Conservation (phyloP, 2,797 vertebrate species). For the Ptychobarbus kaznakovi region DNA sequence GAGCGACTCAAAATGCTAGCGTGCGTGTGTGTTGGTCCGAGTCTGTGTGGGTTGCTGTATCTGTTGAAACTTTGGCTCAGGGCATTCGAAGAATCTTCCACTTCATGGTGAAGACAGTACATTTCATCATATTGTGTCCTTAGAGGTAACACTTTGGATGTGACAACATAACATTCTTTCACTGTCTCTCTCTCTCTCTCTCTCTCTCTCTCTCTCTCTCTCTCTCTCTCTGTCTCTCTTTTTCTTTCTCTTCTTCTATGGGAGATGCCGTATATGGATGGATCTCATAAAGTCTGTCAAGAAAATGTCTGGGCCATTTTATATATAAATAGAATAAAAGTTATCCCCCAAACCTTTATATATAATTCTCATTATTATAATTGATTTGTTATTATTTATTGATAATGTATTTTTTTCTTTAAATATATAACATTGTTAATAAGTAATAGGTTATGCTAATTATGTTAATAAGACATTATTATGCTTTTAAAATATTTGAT, state of each 20-base stretch:
- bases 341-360: background rate
- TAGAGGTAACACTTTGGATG: conserved; percentile 10
- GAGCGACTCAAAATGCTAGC: background rate
- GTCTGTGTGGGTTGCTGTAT: conserved; percentile 3
- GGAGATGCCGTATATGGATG: background rate
- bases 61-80: conserved; percentile 21
- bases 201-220: background rate
- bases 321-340: background rate
- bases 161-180: conserved; percentile 7
- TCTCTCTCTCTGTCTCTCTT: background rate
- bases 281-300: background rate
- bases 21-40: background rate
- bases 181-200: background rate
- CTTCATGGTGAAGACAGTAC: conserved; percentile 2
- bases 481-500: background rate
- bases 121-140: conserved; percentile 3
- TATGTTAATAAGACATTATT: background rate
- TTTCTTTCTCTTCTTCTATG: background rate
- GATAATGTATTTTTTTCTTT: background rate
- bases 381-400: background rate
- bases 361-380: background rate
- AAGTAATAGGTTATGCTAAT: background rate
- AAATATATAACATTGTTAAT: background rate
- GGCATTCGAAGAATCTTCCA: background rate
- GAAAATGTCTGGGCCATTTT: background rate